These are phyloP conservation scores for Sceliomorpha sp. DNA, from an alignment of 2,888 invertebrate genomes.

Conservation along the genomic window DNA sequence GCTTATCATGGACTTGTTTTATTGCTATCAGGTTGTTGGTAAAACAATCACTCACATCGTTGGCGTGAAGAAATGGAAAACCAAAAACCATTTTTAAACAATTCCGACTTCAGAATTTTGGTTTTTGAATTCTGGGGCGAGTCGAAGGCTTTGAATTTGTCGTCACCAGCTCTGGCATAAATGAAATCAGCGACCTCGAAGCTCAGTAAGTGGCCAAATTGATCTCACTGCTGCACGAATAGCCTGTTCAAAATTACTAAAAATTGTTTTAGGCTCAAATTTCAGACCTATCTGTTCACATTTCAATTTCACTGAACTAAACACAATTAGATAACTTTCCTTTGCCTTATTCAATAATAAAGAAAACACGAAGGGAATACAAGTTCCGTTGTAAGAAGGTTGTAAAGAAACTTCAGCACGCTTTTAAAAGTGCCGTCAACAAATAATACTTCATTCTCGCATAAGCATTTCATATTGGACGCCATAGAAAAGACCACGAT, in stretches of 20 bases:
- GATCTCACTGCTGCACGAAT: conserved; percentile 9
- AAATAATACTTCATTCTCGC: neutral
- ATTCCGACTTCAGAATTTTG: neutral
- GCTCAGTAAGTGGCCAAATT: neutral
- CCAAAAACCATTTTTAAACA: conserved; percentile 3
- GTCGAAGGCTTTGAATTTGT: conserved; percentile 1
- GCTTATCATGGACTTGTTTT: neutral
- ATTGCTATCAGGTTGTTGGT: neutral
- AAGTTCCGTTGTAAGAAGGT: no score
- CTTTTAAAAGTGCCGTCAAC: neutral
- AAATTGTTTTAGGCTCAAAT: no score
- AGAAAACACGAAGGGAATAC: no score
- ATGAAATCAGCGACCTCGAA: neutral
- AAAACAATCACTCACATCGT: neutral
- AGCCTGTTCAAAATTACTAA: conserved; percentile 1
- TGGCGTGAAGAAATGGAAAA: neutral
- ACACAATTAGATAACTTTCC: neutral
- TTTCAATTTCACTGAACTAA: neutral
- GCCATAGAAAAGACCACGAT: neutral
- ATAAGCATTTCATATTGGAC: neutral
- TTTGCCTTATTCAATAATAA: no score
- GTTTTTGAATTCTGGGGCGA: neutral
- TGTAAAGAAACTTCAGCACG: no score
- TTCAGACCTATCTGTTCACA: no score
- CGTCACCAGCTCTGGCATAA: conserved; percentile 4